Evolutionary conservation across 2,797 vertebrate species (phyloP), one percentile per base, ranked within the genome.

Genomic region (Pterois miles): DNA sequence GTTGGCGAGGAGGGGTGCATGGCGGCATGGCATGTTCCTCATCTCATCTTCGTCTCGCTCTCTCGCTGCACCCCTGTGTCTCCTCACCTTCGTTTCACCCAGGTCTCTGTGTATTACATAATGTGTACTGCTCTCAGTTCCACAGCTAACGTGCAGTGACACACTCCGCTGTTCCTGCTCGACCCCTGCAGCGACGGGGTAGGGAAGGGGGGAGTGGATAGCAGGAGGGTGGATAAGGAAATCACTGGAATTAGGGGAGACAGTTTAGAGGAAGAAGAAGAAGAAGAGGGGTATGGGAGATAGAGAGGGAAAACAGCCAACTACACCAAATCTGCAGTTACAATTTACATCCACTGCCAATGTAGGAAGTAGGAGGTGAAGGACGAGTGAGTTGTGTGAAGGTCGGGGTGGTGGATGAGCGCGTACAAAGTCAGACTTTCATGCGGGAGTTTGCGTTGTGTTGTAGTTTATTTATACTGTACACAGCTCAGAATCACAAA

Each of bases 81-180:
- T 87, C 77, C 83, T 88, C 88, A 73, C 78, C 83, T 69, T 82
- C 12, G n/a, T 74, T 82, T 85, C 78, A 75, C 74, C 81, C 71
- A 87, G 82, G 82, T 92, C 84, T 80, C 62, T 82, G 65, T 85
- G 82, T 86, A 77, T 91, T 93, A 91, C 89, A 84, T 89, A 90
- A 92, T 81, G 74, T 86, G 81, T 74, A 74, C 71, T 81, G 71
- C 71, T 83, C 76, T 83, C 84, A 63, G 76, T 84, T 84, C 81
- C 74, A 67, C 73, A 75, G 86, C 86, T 88, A 91, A 91, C 82
- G 46, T 65, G 78, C 77, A 81, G 80, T 75, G 88, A 91, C 89
- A 91, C 76, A 64, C 82, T 83, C 75, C 80, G 18, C 77, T 83
- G 84, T 87, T 81, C 62, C 56, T 25, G 63, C 69, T 71, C 71